Evolutionary conservation across 2,888 invertebrate genomes (phyloP).

Genomic region (Callyntrura sp.): DNA sequence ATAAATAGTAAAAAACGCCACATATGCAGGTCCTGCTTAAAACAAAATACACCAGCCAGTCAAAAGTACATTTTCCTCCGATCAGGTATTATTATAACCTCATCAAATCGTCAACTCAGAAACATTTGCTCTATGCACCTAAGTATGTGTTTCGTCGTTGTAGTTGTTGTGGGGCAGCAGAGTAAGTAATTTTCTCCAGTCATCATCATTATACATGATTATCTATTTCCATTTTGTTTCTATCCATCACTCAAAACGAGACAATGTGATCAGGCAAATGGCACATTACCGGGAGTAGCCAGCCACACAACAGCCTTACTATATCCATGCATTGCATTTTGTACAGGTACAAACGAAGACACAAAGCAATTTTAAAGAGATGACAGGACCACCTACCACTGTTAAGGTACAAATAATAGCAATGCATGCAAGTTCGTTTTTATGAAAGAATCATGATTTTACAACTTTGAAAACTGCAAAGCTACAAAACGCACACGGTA

Average conservation of each 20-base stretch:
- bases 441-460: slow-evolving; percentile 41
- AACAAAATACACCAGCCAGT: slow-evolving; percentile 45
- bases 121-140: background rate
- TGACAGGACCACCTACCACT: slow-evolving; percentile 76
- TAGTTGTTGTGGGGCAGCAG: background rate
- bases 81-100: slow-evolving; percentile 71
- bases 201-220: slow-evolving; percentile 71
- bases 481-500: slow-evolving; percentile 11
- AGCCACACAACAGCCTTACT: background rate
- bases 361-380: slow-evolving; percentile 50
- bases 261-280: slow-evolving; percentile 32
- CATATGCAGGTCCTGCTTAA: background rate
- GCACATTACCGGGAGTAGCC: slow-evolving; percentile 23
- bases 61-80: slow-evolving; percentile 41
- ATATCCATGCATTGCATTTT: slow-evolving; percentile 7
- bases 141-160: too few relatives aligned
- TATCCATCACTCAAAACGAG: slow-evolving; percentile 52
- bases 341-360: background rate
- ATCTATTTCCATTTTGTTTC: slow-evolving; percentile 53
- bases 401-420: slow-evolving; percentile 71
- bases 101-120: slow-evolving; percentile 66
- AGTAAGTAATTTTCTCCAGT: slow-evolving; percentile 76
- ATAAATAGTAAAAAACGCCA: slow-evolving; percentile 3
- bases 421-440: slow-evolving; percentile 32
- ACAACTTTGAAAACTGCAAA: slow-evolving; percentile 58